Conservation (phyloP, 2,113 vertebrate species). For the Onychostoma macrolepis region DNA sequence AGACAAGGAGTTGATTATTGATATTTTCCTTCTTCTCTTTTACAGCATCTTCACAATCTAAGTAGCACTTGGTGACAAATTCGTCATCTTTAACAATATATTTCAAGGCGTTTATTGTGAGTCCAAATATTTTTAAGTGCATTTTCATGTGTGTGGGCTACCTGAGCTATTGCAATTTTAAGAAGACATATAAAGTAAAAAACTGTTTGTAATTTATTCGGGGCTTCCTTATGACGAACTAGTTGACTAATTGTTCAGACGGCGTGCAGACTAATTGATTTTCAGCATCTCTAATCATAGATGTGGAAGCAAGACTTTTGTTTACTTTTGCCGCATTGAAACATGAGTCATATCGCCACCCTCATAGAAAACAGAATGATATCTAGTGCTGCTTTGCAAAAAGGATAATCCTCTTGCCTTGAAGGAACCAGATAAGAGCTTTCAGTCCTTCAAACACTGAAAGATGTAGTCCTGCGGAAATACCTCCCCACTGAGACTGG, state of each 20-base stretch:
- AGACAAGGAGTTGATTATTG: too few relatives aligned
- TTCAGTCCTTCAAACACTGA: conserved; percentile 13
- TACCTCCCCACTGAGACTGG: conserved; percentile 1
- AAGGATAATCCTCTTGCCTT: conserved; percentile 21
- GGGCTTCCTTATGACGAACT: background rate
- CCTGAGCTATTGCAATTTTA: background rate
- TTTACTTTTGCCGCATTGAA: background rate
- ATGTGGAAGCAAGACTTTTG: background rate
- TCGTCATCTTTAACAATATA: background rate
- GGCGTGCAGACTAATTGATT: background rate
- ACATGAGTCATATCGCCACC: conserved; percentile 1
- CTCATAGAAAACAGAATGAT: conserved; percentile 11
- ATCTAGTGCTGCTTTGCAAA: conserved; percentile 12
- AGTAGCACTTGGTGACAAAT: background rate
- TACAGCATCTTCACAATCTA: background rate
- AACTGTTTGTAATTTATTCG: background rate
- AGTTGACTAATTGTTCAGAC: background rate
- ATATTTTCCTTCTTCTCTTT: background rate
- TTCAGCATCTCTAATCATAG: background rate
- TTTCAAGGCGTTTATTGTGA: background rate
- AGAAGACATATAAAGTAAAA: background rate
- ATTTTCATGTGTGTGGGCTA: background rate
- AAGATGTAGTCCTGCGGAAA: conserved; percentile 28
- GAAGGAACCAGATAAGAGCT: conserved; percentile 24
- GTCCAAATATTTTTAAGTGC: background rate